Conservation (phyloP, 2,888 invertebrate genomes). For the Synanthedon andrenaeformis region DNA sequence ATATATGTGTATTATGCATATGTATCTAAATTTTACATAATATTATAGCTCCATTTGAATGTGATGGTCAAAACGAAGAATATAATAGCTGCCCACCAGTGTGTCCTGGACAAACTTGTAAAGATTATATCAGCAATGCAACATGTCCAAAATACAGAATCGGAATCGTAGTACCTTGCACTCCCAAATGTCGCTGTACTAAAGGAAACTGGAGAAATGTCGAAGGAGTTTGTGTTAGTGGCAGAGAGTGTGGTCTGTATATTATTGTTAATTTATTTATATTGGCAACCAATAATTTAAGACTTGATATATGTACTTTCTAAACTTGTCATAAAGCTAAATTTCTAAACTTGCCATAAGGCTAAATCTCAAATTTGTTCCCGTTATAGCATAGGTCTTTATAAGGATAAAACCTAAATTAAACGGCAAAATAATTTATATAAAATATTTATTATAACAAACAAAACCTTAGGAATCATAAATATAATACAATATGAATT, state of each 20-base stretch:
- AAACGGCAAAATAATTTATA: no score
- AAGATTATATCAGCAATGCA: constrained; percentile 11
- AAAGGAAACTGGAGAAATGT: constrained; percentile 18
- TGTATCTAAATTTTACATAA: not conserved
- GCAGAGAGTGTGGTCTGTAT: constrained; percentile 16
- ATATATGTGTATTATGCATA: no score
- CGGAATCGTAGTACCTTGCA: constrained; percentile 7
- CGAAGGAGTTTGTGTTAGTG: constrained; percentile 13
- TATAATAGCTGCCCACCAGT: constrained; percentile 10
- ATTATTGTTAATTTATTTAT: not conserved
- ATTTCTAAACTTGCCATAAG: no score
- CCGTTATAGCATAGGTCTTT: no score
- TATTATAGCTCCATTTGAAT: constrained; percentile 10
- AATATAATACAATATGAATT: no score
- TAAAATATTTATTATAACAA: no score
- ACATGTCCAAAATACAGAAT: constrained; percentile 9
- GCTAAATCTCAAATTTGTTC: no score
- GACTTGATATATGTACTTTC: no score
- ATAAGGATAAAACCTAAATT: no score
- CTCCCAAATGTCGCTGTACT: constrained; percentile 21
- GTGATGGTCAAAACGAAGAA: constrained; percentile 10
- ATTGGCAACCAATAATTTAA: no score
- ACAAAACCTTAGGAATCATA: no score
- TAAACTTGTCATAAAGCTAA: no score
- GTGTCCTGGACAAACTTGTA: constrained; percentile 13